Evolutionary conservation across 2,888 invertebrate species (phyloP), one percentile per base, ranked within the genome.

Genomic region (Eledona agricola): DNA sequence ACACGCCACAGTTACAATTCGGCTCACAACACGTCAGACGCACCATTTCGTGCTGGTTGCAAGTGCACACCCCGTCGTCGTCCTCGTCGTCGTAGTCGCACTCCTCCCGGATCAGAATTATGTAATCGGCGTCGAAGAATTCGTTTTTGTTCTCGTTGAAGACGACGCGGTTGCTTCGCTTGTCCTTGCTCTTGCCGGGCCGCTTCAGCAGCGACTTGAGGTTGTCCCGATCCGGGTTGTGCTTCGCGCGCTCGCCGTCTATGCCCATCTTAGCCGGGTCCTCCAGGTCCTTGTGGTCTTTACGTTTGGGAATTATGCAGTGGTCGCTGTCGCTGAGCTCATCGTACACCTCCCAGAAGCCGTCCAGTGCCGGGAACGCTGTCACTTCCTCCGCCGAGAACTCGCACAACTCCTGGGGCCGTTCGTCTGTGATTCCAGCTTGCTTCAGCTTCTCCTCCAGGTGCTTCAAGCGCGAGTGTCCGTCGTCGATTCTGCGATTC

Each of bases 51-150:
- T 85, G 85, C 69, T 85, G 86, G 58, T 84, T 84, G 66, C 86
- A 87, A 66, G 89, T 89, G 67, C 90, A 90, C 43, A 81, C 79
- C 35, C 81, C 80, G 49, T 85, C 84, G 73, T 85, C 90, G 51
- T 90, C 91, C 70, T 90, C 91, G 68, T 90, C 90, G 55, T 90
- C 91, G 70, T 87, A 89, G 66, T 87, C 86, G 71, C 91, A 91
- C 73, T 93, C 93, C 72, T 93, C 93, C 54, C 93, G 86, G 58
- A 93, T 92, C 57, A 93, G 81, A 66, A 93, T 93, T 69, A 93
- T 93, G 71, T 93, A 93, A 78, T 93, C 93, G 38, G 93, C 93
- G 66, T 93, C 93, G 75, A 93, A 93, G 78, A 92, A 93, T 74
- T 92, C 90, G 78, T 93, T 93, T 42, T 89, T 85, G 69, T 87